Conservation (phyloP, 35 echinoderm and acorn worm species). For the Apostichopus parvimensis region DNA sequence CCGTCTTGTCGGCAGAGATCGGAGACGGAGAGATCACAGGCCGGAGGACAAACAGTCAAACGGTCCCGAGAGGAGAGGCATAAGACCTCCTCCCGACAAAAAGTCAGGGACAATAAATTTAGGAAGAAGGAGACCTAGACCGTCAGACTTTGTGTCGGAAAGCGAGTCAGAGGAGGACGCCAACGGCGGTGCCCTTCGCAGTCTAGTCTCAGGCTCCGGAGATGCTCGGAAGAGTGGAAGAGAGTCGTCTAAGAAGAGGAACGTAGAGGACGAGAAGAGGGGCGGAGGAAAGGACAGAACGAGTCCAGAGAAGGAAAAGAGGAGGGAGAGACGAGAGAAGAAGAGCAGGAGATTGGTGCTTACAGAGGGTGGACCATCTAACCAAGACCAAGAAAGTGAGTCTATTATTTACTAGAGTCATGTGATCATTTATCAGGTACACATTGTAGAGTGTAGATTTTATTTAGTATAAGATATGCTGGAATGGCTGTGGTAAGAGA, state of each 20-base stretch:
- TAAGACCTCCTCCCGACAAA: background rate
- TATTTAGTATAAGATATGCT: no score
- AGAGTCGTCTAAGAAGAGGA: background rate
- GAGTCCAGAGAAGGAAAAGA: constrained; percentile 1
- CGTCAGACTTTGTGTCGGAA: constrained; percentile 56
- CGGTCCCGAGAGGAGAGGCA: background rate
- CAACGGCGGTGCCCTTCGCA: background rate
- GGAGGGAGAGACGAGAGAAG: constrained; percentile 13
- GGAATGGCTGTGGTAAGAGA: no score
- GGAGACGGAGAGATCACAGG: background rate
- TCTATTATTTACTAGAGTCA: background rate
- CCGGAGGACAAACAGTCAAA: background rate
- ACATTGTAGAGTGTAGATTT: no score
- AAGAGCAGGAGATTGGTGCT: constrained; percentile 7
- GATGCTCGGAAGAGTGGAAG: constrained; percentile 1
- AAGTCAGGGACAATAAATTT: background rate
- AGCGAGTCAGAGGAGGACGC: constrained; percentile 27
- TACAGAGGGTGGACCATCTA: background rate
- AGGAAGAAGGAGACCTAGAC: background rate
- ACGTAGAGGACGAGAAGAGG: background rate
- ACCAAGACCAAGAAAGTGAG: constrained; percentile 40
- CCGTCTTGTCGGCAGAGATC: background rate
- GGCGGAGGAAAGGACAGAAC: background rate
- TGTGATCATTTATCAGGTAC: no score
- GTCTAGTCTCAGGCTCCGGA: constrained; percentile 15